Evolutionary conservation across 2,797 vertebrate genomes (phyloP), one percentile per base, ranked within the genome.

Genomic region (Falco novaeseelandiae): DNA sequence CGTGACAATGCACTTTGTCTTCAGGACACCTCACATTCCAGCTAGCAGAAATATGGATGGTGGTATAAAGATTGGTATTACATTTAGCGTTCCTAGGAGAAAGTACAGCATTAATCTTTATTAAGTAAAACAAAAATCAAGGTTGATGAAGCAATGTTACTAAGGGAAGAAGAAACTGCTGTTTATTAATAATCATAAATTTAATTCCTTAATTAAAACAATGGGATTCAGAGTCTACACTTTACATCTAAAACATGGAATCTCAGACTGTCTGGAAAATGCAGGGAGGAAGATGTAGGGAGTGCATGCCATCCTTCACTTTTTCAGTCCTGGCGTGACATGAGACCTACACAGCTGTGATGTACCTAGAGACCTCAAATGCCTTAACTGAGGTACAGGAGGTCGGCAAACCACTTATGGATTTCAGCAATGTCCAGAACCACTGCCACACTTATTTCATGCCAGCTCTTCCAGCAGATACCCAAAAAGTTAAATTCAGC

Each of bases 11-110:
- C 51, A 88, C 58, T 91, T 93, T 87, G 79, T 91, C 89, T 96
- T 96, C 71, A 72, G 71, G 88, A 89, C 86, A 81, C 34, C n/a
- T 89, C 91, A 80, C 63, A 72, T 78, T 91, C 78, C 76, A 63
- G 58, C 27, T 87, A 94, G 77, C 83, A 96, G 95, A 96, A 93
- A 89, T 95, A 96, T 89, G 51, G 81, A 90, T 76, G 52, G 70
- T 77, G 83, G 73, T 83, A 91, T 90, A 86, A 95, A 90, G 80
- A 86, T 11, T 48, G 69, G 76, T 92, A 96, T 89, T 93, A 70
- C 38, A 76, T 84, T 94, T 76, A 80, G 55, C 62, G 84, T 93
- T 92, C 34, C 34, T 84, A 14, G 21, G 86, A 93, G 51, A 87
- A 92, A 89, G 70, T 79, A 52, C 8, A 66, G 2, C 52, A 92